Conservation (phyloP, 2,797 vertebrate species). For the Xenentodon cancila region DNA sequence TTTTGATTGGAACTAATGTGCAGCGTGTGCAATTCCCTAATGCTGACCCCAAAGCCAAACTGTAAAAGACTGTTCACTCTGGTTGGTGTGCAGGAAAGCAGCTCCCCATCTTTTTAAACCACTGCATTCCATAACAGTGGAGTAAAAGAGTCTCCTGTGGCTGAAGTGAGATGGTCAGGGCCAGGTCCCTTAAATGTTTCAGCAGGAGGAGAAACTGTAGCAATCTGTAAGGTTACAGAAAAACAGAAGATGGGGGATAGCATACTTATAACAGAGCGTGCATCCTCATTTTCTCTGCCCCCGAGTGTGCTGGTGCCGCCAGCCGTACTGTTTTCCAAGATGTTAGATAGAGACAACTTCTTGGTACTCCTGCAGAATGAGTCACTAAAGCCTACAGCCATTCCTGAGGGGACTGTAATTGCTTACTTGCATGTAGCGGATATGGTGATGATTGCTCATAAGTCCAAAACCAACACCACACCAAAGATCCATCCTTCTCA, state of each 20-base stretch:
- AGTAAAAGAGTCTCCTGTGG: neutral
- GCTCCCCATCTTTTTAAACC: neutral
- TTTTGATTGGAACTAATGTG: neutral
- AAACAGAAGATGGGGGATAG: neutral
- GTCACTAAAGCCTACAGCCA: constrained; percentile 1
- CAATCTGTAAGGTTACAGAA: neutral
- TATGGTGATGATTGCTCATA: neutral
- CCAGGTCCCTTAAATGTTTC: neutral
- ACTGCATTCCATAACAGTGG: too few relatives aligned
- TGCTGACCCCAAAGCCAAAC: neutral
- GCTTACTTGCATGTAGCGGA: constrained; percentile 2
- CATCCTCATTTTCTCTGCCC: neutral
- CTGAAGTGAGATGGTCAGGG: neutral
- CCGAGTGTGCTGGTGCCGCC: neutral
- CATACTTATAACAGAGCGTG: constrained; percentile 1
- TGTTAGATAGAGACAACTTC: neutral
- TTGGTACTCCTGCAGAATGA: neutral
- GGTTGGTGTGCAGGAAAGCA: neutral
- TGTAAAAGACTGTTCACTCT: neutral
- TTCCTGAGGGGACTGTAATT: neutral
- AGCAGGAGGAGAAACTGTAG: neutral
- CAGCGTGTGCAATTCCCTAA: neutral
- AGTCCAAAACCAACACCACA: neutral
- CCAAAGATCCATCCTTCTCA: neutral
- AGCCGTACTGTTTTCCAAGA: neutral